phyloP scores from a whole-genome alignment of 2,797 vertebrate species.

The Fistularia commersonii region DNA sequence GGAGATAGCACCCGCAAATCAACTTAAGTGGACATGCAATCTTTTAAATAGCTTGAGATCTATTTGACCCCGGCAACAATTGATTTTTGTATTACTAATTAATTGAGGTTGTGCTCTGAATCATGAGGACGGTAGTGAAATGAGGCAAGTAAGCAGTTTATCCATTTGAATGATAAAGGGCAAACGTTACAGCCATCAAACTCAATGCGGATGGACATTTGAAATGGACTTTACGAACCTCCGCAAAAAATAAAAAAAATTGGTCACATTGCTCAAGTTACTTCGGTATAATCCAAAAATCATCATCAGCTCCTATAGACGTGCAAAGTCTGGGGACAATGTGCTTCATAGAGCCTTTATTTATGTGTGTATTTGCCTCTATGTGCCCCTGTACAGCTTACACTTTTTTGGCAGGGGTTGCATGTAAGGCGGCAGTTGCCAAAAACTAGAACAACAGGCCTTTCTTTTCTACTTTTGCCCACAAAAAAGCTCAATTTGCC shows the following conservation, averaged over 20 bases:
- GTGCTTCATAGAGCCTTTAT: constrained; percentile 3
- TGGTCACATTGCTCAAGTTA: no score
- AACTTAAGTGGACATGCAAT: constrained; percentile 47
- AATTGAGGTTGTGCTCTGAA: constrained; percentile 47
- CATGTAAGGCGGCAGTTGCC: constrained; percentile 5
- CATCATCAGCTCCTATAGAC: constrained; percentile 17
- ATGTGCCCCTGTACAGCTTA: constrained; percentile 2
- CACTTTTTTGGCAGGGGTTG: constrained; percentile 13
- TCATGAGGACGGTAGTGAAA: constrained; percentile 14
- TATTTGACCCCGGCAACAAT: constrained; percentile 52
- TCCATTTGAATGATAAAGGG: constrained; percentile 12
- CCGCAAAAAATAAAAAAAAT: constrained; percentile 5
- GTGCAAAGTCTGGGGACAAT: no score
- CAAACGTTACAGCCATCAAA: constrained; percentile 14
- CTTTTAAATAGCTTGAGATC: constrained; percentile 48
- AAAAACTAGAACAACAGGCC: constrained; percentile 19
- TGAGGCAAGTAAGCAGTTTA: not conserved
- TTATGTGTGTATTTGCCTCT: constrained; percentile 2
- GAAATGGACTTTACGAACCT: constrained; percentile 8
- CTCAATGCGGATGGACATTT: constrained; percentile 5
- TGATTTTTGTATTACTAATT: constrained; percentile 58
- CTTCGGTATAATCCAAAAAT: no score
- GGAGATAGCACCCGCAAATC: constrained; percentile 50
- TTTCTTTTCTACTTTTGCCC: constrained; percentile 19
- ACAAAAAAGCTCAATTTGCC: constrained; percentile 10